Evolutionary conservation across 2,113 vertebrate species (phyloP), one percentile per base, ranked within the genome.

Genomic region (Turnix velox): DNA sequence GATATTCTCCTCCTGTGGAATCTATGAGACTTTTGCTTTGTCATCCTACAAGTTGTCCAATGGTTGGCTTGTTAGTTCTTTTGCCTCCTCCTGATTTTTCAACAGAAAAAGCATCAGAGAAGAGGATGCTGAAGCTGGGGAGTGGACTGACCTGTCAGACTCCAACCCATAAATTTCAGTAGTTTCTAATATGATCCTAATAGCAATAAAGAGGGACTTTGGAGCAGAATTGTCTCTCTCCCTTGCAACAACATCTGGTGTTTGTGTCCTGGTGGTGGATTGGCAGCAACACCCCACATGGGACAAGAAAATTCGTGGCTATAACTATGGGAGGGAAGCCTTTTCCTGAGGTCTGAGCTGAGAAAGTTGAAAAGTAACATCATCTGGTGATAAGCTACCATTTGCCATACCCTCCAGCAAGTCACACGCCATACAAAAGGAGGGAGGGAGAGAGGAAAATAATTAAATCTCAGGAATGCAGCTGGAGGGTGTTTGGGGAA

Each of bases 351-450:
- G 31, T 51, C 83, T 73, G 65, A 89, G 69, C 37, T 76, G 62
- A 45, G 67, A 61, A 55, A 59, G 37, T 77, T 85, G 84, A 93
- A 92, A 93, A 46, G 84, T 51, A 89, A 87, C 69, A 87, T 88
- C 62, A 92, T 77, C 77, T 3, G 8, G 71, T 73, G 80, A 88
- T 68, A 89, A 92, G 39, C 31, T 93, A 33, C 65, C 81, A 55
- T 14, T 14, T 78, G 55, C 59, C 37, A 91, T 59, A 24, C 77
- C 57, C 66, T 78, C 76, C 57, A 76, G 75, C 48, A 79, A 87
- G 72, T 51, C 35, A 46, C 11, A 58, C 16, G 4, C 1, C 1
- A 5, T 52, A 31, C 4, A 55, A 63, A 67, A 58, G 9, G 24
- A 72, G 31, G 9, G 24, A 72, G 31, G 35, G 61, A 73, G 45